Percentiles rank a stretch among this genome's conserved stretches.
These are phyloP conservation scores for Eupsilia transversa DNA, from an alignment of 2,888 invertebrate genomes.

Conservation along the genomic window DNA sequence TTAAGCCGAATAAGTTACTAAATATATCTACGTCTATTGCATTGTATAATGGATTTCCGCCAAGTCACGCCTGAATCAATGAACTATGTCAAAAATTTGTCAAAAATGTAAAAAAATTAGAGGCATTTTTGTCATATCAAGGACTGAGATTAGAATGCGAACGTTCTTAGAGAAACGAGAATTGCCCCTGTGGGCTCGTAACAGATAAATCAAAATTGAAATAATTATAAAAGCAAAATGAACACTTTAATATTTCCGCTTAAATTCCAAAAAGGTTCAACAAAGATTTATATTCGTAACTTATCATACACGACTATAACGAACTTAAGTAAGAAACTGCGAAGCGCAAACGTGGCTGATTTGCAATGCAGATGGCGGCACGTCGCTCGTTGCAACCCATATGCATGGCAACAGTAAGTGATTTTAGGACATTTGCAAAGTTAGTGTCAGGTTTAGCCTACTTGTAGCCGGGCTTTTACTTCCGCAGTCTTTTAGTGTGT, in stretches of 20 bases:
- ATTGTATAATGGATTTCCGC: too few relatives aligned
- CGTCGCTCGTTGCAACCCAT: slow-evolving; percentile 42
- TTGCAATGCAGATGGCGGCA: slow-evolving; percentile 65
- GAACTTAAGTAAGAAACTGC: slow-evolving; percentile 56
- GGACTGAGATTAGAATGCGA: too few relatives aligned
- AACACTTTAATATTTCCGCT: background rate
- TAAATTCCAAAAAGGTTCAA: slow-evolving; percentile 10
- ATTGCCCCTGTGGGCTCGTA: too few relatives aligned
- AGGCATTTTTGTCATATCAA: too few relatives aligned
- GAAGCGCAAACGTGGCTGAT: slow-evolving; percentile 55
- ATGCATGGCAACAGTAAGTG: slow-evolving; percentile 60
- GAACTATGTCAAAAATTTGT: too few relatives aligned
- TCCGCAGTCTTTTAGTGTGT: slow-evolving; percentile 27
- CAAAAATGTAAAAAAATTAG: too few relatives aligned
- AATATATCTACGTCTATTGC: too few relatives aligned
- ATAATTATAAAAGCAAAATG: background rate
- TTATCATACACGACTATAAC: slow-evolving; percentile 49
- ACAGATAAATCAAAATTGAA: background rate
- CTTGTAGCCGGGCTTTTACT: slow-evolving; percentile 34
- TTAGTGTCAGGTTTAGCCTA: slow-evolving; percentile 57
- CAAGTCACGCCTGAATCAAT: too few relatives aligned
- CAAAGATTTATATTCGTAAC: slow-evolving; percentile 26
- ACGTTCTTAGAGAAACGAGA: too few relatives aligned
- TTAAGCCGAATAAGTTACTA: too few relatives aligned
- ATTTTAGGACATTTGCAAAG: slow-evolving; percentile 61